Conservation (phyloP, 2,797 vertebrate genomes). For the Hybognathus amarus region DNA sequence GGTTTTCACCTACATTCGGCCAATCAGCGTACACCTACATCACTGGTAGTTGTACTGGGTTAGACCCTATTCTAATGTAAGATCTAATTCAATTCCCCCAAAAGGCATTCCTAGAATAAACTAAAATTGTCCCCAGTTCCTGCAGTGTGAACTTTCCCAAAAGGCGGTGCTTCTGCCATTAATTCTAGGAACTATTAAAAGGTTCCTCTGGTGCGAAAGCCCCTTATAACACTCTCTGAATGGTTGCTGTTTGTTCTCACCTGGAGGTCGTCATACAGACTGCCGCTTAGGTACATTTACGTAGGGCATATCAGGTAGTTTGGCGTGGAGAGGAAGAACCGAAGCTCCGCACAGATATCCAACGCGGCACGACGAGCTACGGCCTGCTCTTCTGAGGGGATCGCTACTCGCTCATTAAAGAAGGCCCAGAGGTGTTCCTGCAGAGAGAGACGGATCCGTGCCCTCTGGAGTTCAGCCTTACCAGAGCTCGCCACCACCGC, state of each 20-base stretch:
- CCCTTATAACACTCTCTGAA: not conserved
- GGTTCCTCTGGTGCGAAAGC: no score
- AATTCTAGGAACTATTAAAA: no score
- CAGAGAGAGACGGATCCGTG: conserved; percentile 89
- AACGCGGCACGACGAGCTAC: conserved; percentile 89
- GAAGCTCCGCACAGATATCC: conserved; percentile 94
- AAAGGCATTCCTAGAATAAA: no score
- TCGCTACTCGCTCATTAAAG: conserved; percentile 86
- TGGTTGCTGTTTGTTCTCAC: conserved; percentile 67
- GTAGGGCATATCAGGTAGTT: conserved; percentile 97
- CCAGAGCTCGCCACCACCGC: conserved; percentile 56
- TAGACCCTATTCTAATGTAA: no score
- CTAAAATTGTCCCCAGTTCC: no score
- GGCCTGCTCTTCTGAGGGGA: conserved; percentile 88
- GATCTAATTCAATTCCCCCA: no score
- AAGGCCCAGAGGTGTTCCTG: conserved; percentile 92
- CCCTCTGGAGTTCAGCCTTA: conserved; percentile 71
- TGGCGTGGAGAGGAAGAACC: conserved; percentile 92
- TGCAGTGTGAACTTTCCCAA: no score
- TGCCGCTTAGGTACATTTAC: conserved; percentile 99
- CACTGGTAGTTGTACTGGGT: no score
- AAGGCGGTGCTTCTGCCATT: no score
- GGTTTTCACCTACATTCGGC: no score
- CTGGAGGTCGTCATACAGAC: conserved; percentile 96
- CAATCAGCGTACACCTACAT: no score